These are phyloP conservation scores for Ligdia adustata DNA, from an alignment of 2,888 invertebrate genomes.

Conservation along the genomic window DNA sequence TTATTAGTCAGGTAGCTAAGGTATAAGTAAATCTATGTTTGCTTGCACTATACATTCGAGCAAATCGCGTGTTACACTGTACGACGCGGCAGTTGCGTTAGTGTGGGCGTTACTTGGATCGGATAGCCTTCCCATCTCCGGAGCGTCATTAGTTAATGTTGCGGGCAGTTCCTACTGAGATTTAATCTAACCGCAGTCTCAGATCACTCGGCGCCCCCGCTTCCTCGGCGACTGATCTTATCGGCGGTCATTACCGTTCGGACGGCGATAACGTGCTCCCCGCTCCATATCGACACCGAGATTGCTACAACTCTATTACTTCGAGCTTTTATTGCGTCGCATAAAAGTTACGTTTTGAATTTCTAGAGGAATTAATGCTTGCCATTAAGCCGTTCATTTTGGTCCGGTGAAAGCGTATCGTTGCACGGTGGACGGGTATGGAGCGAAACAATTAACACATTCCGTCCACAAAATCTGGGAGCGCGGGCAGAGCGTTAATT, in stretches of 20 bases:
- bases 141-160: constrained; percentile 75
- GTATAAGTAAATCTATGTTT: too few relatives aligned
- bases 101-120: constrained; percentile 30
- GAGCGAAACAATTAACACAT: constrained; percentile 64
- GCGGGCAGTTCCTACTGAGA: constrained; percentile 67
- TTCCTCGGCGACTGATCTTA: constrained; percentile 52
- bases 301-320: constrained; percentile 60
- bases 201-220: constrained; percentile 62
- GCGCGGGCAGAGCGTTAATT: constrained; percentile 48
- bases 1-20: too few relatives aligned
- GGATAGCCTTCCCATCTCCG: constrained; percentile 63
- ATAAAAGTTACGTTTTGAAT: constrained; percentile 39
- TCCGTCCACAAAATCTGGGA: constrained; percentile 54
- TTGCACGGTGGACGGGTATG: constrained; percentile 41
- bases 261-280: constrained; percentile 56
- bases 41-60: background rate
- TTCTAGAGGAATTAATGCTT: constrained; percentile 32
- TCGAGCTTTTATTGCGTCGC: constrained; percentile 46
- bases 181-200: constrained; percentile 61
- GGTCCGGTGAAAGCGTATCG: constrained; percentile 54
- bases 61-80: too few relatives aligned
- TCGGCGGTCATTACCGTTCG: constrained; percentile 64
- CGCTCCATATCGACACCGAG: constrained; percentile 42
- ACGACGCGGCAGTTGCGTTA: too few relatives aligned
- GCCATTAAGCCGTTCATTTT: constrained; percentile 41